A percentile compares a stretch with the other conserved stretches of the same genome.
These are phyloP conservation scores for Ophion costatus DNA, from an alignment of 2,888 invertebrate species.

Conservation along the genomic window DNA sequence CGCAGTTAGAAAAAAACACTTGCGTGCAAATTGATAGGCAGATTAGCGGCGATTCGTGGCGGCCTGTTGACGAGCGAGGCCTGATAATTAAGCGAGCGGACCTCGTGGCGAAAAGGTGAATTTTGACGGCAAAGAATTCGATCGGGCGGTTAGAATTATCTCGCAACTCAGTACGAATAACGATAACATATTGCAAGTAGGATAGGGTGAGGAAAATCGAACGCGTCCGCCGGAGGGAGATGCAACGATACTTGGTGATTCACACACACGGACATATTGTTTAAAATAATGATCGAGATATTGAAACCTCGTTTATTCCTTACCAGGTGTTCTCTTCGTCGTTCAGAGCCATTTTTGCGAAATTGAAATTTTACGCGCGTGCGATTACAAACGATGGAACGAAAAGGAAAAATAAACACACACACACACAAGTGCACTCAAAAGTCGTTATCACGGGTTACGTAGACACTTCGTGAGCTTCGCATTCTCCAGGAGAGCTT, in stretches of 20 bases:
- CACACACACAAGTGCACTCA: constrained; percentile 37
- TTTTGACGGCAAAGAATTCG: no score
- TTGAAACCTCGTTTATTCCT: constrained; percentile 72
- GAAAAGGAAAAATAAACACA: constrained; percentile 13
- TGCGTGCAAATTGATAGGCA: no score
- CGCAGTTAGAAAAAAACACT: no score
- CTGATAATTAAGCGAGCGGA: no score
- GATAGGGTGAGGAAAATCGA: not conserved
- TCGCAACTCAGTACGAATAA: not conserved
- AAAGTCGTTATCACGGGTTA: constrained; percentile 55
- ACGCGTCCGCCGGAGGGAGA: not conserved
- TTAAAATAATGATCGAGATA: constrained; percentile 9
- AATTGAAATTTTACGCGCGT: constrained; percentile 45
- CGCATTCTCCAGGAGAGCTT: constrained; percentile 61
- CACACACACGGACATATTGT: constrained; percentile 12
- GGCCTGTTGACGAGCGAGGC: no score
- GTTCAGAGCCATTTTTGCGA: constrained; percentile 85
- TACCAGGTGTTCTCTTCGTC: constrained; percentile 88
- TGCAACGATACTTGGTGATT: not conserved
- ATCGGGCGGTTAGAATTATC: no score
- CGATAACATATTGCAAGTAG: not conserved
- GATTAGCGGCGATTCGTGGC: no score
- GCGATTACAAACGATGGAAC: not conserved
- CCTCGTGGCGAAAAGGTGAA: no score
- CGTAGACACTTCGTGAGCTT: constrained; percentile 52